A percentile compares a stretch with the other conserved stretches of the same genome.
phyloP scores from a whole-genome alignment of 2,888 invertebrate species.

The Watsonalla binaria region DNA sequence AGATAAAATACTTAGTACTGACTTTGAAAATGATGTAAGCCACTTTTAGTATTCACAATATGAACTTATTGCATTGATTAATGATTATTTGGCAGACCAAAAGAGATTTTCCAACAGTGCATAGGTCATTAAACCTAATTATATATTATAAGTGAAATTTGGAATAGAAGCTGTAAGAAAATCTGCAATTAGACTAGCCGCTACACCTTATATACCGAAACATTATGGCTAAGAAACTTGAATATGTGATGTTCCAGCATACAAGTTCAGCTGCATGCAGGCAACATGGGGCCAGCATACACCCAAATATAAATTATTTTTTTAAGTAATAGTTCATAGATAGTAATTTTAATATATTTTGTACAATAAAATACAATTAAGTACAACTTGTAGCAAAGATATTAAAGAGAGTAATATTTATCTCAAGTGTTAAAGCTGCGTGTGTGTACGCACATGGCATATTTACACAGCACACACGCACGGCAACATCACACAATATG shows the following conservation, averaged over 20 bases:
- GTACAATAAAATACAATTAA: slow-evolving; percentile 84
- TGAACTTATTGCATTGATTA: slow-evolving; percentile 75
- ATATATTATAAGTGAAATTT: slow-evolving; percentile 73
- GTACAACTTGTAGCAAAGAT: slow-evolving; percentile 84
- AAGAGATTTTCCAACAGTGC: slow-evolving; percentile 80
- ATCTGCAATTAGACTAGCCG: slow-evolving; percentile 78
- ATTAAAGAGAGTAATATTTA: slow-evolving; percentile 80
- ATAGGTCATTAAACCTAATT: slow-evolving; percentile 71
- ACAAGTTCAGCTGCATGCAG: slow-evolving; percentile 76
- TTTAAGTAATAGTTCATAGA: slow-evolving; percentile 76
- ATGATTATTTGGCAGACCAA: slow-evolving; percentile 77
- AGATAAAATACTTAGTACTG: slow-evolving; percentile 76
- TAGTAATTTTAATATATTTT: slow-evolving; percentile 82
- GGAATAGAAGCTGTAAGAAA: slow-evolving; percentile 79
- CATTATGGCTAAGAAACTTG: slow-evolving; percentile 73
- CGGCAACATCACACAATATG: slow-evolving; percentile 66
- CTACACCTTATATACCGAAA: slow-evolving; percentile 77
- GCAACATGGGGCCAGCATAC: slow-evolving; percentile 74
- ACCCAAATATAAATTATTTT: slow-evolving; percentile 71
- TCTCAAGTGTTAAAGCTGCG: slow-evolving; percentile 77
- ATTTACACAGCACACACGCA: slow-evolving; percentile 78
- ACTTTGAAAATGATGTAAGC: slow-evolving; percentile 76
- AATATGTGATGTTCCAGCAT: slow-evolving; percentile 76
- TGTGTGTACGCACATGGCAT: slow-evolving; percentile 78
- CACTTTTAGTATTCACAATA: slow-evolving; percentile 78